Conservation (phyloP, 2,888 invertebrate species). For the Tipula confusa region DNA sequence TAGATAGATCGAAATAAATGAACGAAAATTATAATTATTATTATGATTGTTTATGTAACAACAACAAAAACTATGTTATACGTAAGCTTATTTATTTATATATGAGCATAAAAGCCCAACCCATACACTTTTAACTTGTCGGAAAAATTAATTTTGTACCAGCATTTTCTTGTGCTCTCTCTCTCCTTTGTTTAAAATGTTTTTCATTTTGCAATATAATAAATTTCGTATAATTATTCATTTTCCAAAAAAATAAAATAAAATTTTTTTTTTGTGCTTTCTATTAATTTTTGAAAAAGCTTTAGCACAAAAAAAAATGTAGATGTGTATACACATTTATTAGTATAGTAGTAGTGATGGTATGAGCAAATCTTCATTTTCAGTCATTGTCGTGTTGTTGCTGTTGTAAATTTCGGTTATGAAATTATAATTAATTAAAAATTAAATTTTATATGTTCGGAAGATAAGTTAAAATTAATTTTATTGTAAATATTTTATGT, state of each 20-base stretch:
- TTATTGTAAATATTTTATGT: not conserved
- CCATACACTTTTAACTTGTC: not conserved
- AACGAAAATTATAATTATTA: not conserved
- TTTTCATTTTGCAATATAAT: conserved; percentile 3
- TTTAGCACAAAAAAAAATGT: not conserved
- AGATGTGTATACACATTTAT: not conserved
- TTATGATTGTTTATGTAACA: not conserved
- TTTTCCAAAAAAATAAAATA: not conserved
- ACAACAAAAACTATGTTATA: not conserved
- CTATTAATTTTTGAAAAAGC: not conserved
- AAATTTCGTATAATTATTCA: conserved; percentile 6
- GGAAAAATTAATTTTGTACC: conserved; percentile 9
- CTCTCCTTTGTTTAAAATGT: not conserved
- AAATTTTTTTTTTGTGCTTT: not conserved
- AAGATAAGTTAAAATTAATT: conserved; percentile 25
- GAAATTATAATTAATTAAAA: conserved; percentile 20
- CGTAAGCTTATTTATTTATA: not conserved
- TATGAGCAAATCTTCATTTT: not conserved
- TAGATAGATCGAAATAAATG: not conserved
- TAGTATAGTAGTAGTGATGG: not conserved
- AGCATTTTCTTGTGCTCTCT: not conserved
- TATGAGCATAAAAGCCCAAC: conserved; percentile 8
- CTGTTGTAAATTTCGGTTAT: not conserved
- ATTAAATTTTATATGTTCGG: conserved; percentile 16
- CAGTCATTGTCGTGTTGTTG: not conserved